Percentiles rank a stretch among this genome's conserved stretches.
Conservation (phyloP, 92 coral and sea anemone genomes). For the Phymanthus crucifer region DNA sequence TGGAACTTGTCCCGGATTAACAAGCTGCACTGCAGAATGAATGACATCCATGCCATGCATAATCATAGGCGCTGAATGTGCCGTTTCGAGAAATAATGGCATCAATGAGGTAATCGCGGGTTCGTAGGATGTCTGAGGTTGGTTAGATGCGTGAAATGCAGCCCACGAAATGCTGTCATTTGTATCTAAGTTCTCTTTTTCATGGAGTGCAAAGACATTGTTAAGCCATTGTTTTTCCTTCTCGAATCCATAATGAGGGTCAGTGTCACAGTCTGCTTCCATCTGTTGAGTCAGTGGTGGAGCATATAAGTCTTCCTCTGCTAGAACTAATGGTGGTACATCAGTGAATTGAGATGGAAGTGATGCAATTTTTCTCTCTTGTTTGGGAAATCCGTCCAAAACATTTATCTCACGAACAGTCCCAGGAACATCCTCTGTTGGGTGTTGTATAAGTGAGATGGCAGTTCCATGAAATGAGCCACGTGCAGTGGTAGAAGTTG, state of each 20-base stretch:
- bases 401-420: conserved; percentile 2
- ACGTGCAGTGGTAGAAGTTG: conserved; percentile 32
- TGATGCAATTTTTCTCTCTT: conserved; percentile 4
- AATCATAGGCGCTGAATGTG: conserved; percentile 39
- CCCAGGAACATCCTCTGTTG: background rate
- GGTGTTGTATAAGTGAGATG: conserved; percentile 34
- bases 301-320: conserved; percentile 24
- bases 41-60: conserved; percentile 44
- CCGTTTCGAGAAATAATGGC: conserved; percentile 31
- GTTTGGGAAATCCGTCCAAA: conserved; percentile 13
- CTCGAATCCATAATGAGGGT: conserved; percentile 6
- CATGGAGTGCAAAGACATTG: conserved; percentile 34
- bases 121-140: conserved; percentile 11
- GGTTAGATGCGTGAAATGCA: conserved; percentile 54
- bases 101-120: background rate
- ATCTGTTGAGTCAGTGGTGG: conserved; percentile 28
- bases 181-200: conserved; percentile 38
- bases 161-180: conserved; percentile 56
- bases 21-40: conserved; percentile 40
- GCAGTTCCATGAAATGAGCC: conserved; percentile 32
- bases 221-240: conserved; percentile 45
- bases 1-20: conserved; percentile 50
- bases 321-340: conserved; percentile 27
- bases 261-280: background rate
- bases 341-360: conserved; percentile 29